Percentiles rank a stretch among this genome's conserved stretches.
Conservation (phyloP, 2,888 invertebrate species). For the Agapetus fuscipes region DNA sequence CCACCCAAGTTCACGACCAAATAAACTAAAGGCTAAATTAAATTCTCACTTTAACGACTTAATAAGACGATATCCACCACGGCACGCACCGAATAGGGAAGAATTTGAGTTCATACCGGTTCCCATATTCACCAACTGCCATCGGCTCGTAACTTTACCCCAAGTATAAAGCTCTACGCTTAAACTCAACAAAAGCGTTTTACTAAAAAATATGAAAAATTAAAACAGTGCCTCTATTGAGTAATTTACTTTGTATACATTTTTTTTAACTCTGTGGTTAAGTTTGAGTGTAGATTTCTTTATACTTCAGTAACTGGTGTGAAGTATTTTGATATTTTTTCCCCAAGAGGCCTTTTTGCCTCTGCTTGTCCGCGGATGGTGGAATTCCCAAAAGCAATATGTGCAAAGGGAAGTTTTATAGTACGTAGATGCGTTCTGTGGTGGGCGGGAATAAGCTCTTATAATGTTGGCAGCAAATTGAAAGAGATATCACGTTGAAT, state of each 20-base stretch:
- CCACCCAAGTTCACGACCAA: background rate
- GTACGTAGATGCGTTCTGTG: too few species aligned
- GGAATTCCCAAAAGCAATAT: constrained; percentile 13
- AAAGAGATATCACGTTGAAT: too few species aligned
- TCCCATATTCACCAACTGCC: constrained; percentile 5
- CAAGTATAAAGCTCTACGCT: too few species aligned
- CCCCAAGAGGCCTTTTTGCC: background rate
- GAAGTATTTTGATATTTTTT: constrained; percentile 5
- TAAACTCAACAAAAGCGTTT: too few species aligned
- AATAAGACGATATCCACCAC: background rate
- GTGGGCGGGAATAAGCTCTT: too few species aligned
- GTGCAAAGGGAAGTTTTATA: too few species aligned
- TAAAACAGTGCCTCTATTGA: too few species aligned
- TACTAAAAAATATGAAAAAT: too few species aligned
- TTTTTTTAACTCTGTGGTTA: too few species aligned
- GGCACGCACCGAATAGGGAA: background rate
- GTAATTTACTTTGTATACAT: too few species aligned
- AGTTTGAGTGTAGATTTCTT: background rate
- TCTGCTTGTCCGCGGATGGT: background rate
- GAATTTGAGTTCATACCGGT: background rate
- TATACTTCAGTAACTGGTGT: constrained; percentile 1
- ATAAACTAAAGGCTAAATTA: background rate
- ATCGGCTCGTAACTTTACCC: constrained; percentile 4
- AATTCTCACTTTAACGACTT: background rate
- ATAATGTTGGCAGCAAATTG: too few species aligned